A percentile compares a stretch with the other conserved stretches of the same genome.
phyloP scores from a whole-genome alignment of 2,113 vertebrate species.

The Ciconia boyciana region DNA sequence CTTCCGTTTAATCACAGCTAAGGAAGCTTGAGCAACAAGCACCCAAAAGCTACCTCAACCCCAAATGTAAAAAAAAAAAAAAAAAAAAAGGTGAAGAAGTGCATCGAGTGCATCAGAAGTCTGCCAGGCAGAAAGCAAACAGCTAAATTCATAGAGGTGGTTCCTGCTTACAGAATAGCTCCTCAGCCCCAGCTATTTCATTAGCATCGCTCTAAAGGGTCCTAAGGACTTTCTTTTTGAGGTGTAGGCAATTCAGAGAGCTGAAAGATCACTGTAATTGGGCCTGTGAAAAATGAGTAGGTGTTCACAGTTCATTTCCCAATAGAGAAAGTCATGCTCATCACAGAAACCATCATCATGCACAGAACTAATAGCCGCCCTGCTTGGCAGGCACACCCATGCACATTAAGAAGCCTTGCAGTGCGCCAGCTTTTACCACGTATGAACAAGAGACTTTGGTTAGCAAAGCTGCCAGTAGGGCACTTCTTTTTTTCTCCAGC shows the following conservation, averaged over 20 bases:
- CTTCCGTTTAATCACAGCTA: not conserved
- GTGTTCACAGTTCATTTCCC: conserved; percentile 65
- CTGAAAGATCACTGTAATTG: conserved; percentile 52
- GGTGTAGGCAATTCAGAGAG: conserved; percentile 36
- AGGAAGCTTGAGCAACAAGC: not conserved
- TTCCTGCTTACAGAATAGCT: not conserved
- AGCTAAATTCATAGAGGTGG: not conserved
- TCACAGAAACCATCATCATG: conserved; percentile 32
- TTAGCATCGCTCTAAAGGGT: conserved; percentile 26
- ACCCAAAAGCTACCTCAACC: not conserved
- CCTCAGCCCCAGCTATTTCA: conserved; percentile 38
- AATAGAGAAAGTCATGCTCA: conserved; percentile 51
- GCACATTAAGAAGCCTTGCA: not conserved
- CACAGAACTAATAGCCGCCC: not conserved
- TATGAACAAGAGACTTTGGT: not conserved
- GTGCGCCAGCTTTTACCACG: not conserved
- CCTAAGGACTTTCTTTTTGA: conserved; percentile 31
- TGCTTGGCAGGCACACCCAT: conserved; percentile 47
- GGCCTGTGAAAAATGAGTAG: conserved; percentile 63
- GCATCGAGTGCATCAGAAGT: not conserved
- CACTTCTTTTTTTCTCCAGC: not conserved
- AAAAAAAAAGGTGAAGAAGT: not conserved
- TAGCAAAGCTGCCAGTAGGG: not conserved
- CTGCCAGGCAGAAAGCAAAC: conserved; percentile 14
- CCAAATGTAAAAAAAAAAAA: not conserved